Conservation (phyloP, 2,888 invertebrate genomes). For the Caenorhabditis uteleia region DNA sequence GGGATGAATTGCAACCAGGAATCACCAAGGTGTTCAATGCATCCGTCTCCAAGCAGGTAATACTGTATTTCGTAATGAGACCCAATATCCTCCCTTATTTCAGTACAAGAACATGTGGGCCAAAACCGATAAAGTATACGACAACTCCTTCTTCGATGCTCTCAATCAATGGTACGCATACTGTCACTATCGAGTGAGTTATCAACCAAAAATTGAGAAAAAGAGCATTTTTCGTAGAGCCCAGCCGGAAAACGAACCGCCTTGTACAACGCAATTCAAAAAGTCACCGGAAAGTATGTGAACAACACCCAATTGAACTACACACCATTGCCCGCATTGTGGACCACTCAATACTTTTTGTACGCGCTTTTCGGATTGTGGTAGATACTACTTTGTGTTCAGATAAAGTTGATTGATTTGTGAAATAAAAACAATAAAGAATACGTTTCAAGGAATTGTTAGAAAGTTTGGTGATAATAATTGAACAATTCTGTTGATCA, state of each 20-base stretch:
- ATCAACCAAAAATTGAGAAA: background rate
- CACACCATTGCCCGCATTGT: conserved; percentile 3
- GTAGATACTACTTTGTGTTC: conserved; percentile 9
- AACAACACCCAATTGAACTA: conserved; percentile 26
- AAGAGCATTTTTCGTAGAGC: conserved; percentile 11
- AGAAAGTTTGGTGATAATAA: no score
- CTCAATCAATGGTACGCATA: conserved; percentile 42
- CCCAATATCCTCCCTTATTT: background rate
- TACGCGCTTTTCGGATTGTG: conserved; percentile 31
- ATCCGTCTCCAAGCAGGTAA: conserved; percentile 7
- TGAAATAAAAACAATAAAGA: no score
- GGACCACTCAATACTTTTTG: conserved; percentile 10
- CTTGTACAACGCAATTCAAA: conserved; percentile 34
- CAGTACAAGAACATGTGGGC: conserved; percentile 38
- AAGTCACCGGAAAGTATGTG: conserved; percentile 22
- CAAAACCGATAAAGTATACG: conserved; percentile 27
- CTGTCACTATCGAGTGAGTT: conserved; percentile 33
- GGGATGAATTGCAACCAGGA: conserved; percentile 18
- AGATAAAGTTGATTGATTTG: background rate
- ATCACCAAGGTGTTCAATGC: conserved; percentile 21
- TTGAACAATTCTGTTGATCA: no score
- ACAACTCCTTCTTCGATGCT: conserved; percentile 34
- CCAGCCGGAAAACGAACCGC: conserved; percentile 30
- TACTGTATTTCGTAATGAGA: no score
- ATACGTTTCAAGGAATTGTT: no score